Evolutionary conservation across 2,113 vertebrate species (phyloP).

Genomic region (Accipiter virgatus): DNA sequence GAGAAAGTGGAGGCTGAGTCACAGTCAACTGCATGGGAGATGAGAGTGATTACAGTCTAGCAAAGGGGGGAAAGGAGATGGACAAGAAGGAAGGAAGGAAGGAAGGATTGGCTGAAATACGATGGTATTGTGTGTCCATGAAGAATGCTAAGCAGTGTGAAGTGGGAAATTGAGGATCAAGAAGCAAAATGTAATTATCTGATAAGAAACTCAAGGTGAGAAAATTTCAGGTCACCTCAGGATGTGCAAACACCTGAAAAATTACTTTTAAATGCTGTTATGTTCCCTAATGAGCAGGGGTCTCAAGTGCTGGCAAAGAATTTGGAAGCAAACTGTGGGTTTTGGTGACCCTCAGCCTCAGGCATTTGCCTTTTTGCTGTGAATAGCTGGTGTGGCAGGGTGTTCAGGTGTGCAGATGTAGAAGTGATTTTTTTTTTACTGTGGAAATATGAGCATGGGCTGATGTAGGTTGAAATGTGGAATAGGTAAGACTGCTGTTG

Average conservation of each 20-base stretch:
- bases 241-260: neutral
- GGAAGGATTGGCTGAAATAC: neutral
- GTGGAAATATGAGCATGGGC: neutral
- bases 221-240: neutral
- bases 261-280: neutral
- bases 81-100: conserved; percentile 7
- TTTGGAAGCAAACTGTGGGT: neutral
- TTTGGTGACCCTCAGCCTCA: neutral
- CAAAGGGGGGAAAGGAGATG: neutral
- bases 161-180: conserved; percentile 32
- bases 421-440: neutral
- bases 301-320: neutral
- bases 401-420: neutral
- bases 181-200: neutral
- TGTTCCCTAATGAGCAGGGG: neutral
- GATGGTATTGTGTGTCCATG: neutral
- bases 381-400: neutral
- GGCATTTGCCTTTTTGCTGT: neutral
- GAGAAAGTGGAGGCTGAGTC: neutral
- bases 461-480: neutral
- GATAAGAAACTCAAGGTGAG: neutral
- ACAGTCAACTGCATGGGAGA: neutral
- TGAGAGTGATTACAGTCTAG: neutral
- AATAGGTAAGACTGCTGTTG: neutral
- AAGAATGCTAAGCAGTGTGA: neutral